Conservation (phyloP, 2,888 invertebrate species). For the Noctua janthina region DNA sequence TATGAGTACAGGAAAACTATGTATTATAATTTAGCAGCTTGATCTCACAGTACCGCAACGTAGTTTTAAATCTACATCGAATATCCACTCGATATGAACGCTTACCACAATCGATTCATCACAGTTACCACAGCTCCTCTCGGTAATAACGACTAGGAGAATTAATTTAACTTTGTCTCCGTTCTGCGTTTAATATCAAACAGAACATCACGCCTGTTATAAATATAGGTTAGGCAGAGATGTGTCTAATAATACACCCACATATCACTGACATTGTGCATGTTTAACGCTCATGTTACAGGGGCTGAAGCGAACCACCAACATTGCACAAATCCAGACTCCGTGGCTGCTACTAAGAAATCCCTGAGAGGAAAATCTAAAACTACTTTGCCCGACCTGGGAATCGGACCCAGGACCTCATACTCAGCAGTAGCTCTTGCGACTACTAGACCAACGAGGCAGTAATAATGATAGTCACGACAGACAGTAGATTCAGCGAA, state of each 20-base stretch:
- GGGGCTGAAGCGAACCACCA: not conserved
- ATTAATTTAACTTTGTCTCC: conserved; percentile 32
- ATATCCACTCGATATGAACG: conserved; percentile 7
- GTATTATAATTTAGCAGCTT: not conserved
- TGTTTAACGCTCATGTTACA: not conserved
- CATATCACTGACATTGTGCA: not conserved
- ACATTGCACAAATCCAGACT: not conserved
- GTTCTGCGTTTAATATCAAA: not conserved
- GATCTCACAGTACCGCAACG: not conserved
- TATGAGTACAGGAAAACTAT: not conserved
- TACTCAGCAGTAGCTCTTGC: not conserved
- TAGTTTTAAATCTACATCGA: not conserved
- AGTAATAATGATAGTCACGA: conserved; percentile 1
- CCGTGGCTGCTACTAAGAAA: not conserved
- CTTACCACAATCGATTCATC: conserved; percentile 28
- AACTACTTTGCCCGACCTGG: not conserved
- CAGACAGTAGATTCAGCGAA: not conserved
- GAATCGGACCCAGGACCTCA: not conserved
- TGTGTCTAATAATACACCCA: too few relatives aligned
- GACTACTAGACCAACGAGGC: not conserved
- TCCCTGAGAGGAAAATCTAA: not conserved
- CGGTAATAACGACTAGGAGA: conserved; percentile 13
- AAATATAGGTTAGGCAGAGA: not conserved
- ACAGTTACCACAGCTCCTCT: conserved; percentile 4
- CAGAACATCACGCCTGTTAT: not conserved